A percentile compares a stretch with the other conserved stretches of the same genome.
Conservation (phyloP, 2,113 vertebrate genomes). For the Callipepla squamata region DNA sequence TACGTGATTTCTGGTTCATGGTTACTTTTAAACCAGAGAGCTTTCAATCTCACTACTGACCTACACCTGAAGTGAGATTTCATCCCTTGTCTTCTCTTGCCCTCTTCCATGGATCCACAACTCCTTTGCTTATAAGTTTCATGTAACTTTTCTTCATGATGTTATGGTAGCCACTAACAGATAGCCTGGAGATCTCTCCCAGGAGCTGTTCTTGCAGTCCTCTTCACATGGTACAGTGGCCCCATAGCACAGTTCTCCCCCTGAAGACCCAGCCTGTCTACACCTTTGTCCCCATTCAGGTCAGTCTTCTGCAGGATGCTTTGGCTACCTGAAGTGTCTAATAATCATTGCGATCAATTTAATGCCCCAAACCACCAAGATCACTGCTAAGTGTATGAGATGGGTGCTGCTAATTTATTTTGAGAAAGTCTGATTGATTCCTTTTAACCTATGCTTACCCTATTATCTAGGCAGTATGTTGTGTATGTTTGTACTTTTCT, state of each 20-base stretch:
- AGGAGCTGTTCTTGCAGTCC: not conserved
- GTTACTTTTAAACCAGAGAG: not conserved
- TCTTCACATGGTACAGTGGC: not conserved
- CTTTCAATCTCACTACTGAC: not conserved
- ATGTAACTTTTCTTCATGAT: not conserved
- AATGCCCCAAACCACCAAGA: not conserved
- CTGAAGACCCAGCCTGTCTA: not conserved
- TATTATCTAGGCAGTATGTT: not conserved
- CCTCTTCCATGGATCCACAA: not conserved
- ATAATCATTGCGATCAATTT: not conserved
- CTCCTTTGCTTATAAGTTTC: not conserved
- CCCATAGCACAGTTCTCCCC: not conserved
- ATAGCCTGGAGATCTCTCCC: not conserved
- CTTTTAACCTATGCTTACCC: not conserved
- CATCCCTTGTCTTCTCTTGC: not conserved
- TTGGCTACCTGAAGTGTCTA: not conserved
- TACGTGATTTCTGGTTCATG: not conserved
- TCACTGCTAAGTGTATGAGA: not conserved
- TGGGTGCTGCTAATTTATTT: not conserved
- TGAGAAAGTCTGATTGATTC: not conserved
- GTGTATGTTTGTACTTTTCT: not conserved
- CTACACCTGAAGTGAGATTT: not conserved
- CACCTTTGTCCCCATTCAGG: not conserved
- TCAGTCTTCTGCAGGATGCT: not conserved
- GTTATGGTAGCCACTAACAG: not conserved